These are phyloP conservation scores for Morinoia aosen DNA, from an alignment of 2,888 invertebrate species.

Conservation along the genomic window DNA sequence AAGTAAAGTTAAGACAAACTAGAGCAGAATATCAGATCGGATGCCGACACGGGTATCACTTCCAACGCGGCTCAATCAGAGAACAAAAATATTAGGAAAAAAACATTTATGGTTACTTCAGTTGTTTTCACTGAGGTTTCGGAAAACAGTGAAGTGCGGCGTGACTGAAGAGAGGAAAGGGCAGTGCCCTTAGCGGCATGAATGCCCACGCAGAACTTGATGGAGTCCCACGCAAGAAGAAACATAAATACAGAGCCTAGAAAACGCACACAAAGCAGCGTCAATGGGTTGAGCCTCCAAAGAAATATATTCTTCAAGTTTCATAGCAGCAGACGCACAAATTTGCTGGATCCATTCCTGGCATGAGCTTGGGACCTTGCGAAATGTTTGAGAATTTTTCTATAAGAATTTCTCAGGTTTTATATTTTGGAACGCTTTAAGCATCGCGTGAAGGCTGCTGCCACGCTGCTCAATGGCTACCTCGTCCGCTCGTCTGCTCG, in stretches of 20 bases:
- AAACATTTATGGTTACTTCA: too few relatives aligned
- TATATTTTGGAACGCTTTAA: not conserved
- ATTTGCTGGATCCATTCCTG: not conserved
- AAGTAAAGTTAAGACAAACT: too few relatives aligned
- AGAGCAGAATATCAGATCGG: too few relatives aligned
- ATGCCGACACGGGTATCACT: too few relatives aligned
- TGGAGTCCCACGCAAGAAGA: not conserved
- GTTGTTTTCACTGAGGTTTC: not conserved
- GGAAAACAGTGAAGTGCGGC: not conserved
- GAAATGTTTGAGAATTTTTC: constrained; percentile 19
- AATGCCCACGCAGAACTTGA: not conserved
- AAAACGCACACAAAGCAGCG: not conserved
- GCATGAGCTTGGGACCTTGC: not conserved
- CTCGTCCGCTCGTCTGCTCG: not conserved
- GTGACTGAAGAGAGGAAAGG: too few relatives aligned
- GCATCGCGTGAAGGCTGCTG: constrained; percentile 13
- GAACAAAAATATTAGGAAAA: too few relatives aligned
- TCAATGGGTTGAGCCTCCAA: not conserved
- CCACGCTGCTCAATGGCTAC: not conserved
- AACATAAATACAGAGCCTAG: not conserved
- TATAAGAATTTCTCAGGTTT: not conserved
- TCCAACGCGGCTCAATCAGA: too few relatives aligned
- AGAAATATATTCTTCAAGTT: not conserved
- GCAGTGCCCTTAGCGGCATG: too few relatives aligned
- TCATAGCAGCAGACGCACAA: not conserved